phyloP scores from a whole-genome alignment of 1,140 invertebrate genomes.

The Heliconius hewitsoni region DNA sequence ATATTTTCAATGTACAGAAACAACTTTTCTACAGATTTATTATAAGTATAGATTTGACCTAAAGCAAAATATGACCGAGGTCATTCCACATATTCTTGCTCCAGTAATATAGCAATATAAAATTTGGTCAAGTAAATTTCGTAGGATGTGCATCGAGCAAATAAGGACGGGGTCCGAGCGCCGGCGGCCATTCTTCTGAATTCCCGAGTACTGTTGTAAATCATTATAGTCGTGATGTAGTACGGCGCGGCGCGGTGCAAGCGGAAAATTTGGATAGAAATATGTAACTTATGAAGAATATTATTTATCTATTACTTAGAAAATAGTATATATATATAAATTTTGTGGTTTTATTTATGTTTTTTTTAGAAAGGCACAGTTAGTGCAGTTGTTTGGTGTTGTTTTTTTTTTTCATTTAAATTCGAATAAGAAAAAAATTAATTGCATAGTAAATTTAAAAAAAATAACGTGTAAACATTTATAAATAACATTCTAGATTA shows the following conservation, averaged over 20 bases:
- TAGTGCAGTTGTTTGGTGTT: too few species aligned
- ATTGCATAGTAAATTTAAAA: too few species aligned
- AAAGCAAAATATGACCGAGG: neutral
- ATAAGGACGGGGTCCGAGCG: constrained; percentile 35
- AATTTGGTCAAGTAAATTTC: constrained; percentile 39
- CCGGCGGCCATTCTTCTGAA: constrained; percentile 30
- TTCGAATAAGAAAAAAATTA: too few species aligned
- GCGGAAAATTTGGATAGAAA: constrained; percentile 25
- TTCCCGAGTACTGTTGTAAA: constrained; percentile 28
- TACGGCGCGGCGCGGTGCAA: constrained; percentile 20
- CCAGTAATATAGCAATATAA: constrained; percentile 22
- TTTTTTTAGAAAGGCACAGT: too few species aligned
- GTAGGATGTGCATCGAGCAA: constrained; percentile 44
- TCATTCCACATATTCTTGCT: neutral
- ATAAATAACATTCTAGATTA: too few species aligned
- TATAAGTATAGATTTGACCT: too few species aligned
- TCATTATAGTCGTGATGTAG: constrained; percentile 31
- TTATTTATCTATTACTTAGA: constrained; percentile 1
- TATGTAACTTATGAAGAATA: constrained; percentile 18
- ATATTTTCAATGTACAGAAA: too few species aligned
- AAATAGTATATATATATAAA: neutral
- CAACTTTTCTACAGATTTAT: too few species aligned
- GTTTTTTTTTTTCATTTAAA: too few species aligned
- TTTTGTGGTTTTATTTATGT: too few species aligned
- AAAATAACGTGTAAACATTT: too few species aligned